phyloP scores from a whole-genome alignment of 2,113 vertebrate species.

The Steatornis caripensis region DNA sequence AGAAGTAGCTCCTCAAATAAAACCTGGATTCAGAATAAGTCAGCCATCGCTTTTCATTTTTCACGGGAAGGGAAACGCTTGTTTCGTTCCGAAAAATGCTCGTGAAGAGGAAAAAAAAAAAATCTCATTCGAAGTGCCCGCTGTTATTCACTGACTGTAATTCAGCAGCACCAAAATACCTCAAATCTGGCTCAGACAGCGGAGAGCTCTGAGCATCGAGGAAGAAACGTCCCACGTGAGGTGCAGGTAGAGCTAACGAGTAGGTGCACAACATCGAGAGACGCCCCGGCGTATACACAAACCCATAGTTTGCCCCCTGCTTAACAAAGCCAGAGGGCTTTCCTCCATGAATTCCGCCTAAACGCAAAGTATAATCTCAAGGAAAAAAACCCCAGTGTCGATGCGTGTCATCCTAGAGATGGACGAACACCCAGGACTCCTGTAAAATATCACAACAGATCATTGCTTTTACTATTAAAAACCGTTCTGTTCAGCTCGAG shows the following conservation, averaged over 20 bases:
- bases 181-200: fast-evolving
- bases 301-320: background rate
- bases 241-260: background rate
- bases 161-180: background rate
- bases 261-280: background rate
- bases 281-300: background rate
- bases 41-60: fast-evolving
- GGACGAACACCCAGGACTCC: background rate
- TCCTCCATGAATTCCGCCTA: background rate
- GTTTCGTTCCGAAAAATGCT: fast-evolving
- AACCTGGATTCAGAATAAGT: background rate
- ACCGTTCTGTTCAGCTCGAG: background rate
- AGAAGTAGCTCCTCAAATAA: fast-evolving
- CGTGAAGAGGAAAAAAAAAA: background rate
- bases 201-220: fast-evolving
- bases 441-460: background rate
- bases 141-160: background rate
- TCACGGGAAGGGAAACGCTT: background rate
- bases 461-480: background rate
- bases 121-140: background rate
- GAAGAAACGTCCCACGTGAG: background rate
- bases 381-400: fast-evolving
- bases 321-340: background rate
- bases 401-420: fast-evolving
- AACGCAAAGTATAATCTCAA: background rate